Evolutionary conservation across 2,888 invertebrate species (phyloP).

Genomic region (Protodeltote pygarga): DNA sequence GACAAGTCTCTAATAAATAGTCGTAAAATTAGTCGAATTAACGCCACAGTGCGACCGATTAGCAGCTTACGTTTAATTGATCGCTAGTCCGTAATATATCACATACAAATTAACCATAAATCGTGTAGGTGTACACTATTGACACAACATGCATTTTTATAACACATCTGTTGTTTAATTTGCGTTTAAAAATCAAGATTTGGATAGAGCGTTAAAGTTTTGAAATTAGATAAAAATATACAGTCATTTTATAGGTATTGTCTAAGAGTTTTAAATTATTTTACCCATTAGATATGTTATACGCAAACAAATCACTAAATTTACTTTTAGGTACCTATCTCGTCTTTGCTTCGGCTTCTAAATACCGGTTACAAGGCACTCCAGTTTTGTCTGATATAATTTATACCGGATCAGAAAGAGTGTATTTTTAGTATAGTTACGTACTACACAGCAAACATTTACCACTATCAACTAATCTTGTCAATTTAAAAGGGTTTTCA

Average conservation of each 20-base stretch:
- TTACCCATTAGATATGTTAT: too few relatives aligned
- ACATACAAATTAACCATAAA: slow-evolving; percentile 53
- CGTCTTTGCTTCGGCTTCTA: too few relatives aligned
- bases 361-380: too few relatives aligned
- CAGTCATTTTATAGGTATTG: too few relatives aligned
- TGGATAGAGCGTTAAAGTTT: neutral
- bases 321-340: too few relatives aligned
- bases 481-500: slow-evolving; percentile 56
- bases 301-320: too few relatives aligned
- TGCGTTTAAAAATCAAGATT: slow-evolving; percentile 12
- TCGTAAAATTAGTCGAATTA: slow-evolving; percentile 66
- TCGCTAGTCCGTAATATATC: slow-evolving; percentile 49
- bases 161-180: slow-evolving; percentile 15
- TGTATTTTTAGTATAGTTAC: too few relatives aligned
- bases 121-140: slow-evolving; percentile 41
- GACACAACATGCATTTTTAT: slow-evolving; percentile 23
- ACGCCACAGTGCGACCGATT: slow-evolving; percentile 59
- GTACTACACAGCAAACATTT: too few relatives aligned
- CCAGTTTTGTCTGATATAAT: neutral
- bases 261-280: too few relatives aligned
- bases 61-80: slow-evolving; percentile 57
- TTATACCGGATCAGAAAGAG: neutral
- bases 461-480: slow-evolving; percentile 25
- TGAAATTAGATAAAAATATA: neutral
- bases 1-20: slow-evolving; percentile 44